phyloP scores from a whole-genome alignment of 1,140 invertebrate genomes.

The Brachionus rotundiformis region DNA sequence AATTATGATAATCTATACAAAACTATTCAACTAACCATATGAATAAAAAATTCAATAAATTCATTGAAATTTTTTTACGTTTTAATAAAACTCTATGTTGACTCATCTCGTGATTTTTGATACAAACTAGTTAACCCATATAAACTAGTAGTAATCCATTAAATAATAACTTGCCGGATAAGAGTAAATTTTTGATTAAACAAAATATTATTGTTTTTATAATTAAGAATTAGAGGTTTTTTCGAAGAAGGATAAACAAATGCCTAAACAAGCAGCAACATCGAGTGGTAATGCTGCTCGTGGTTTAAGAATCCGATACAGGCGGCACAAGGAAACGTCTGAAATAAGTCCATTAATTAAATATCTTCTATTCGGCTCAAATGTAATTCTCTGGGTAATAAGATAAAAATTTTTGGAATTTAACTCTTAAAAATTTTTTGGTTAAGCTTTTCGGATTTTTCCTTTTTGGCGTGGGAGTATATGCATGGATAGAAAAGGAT shows the following conservation, averaged over 20 bases:
- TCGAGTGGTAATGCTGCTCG: conserved; percentile 43
- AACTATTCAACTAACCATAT: conserved; percentile 3
- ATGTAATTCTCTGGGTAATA: conserved; percentile 51
- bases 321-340: conserved; percentile 5
- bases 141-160: neutral
- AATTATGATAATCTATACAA: conserved; percentile 21
- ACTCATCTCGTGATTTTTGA: neutral
- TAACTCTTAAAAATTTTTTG: neutral
- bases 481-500: conserved; percentile 96
- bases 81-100: neutral
- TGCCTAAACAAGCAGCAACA: conserved; percentile 38
- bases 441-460: conserved; percentile 75
- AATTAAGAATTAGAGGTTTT: neutral
- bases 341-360: conserved; percentile 51
- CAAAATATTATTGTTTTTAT: neutral
- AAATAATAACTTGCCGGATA: neutral
- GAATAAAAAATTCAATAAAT: neutral
- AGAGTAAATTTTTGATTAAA: neutral
- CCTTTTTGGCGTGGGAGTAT: conserved; percentile 83
- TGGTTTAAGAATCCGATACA: conserved; percentile 18
- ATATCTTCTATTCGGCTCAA: conserved; percentile 49
- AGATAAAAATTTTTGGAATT: neutral
- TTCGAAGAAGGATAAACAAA: neutral
- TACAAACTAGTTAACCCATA: neutral
- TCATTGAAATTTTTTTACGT: conserved; percentile 11